phyloP scores from a whole-genome alignment of 2,797 vertebrate genomes.

The Clarias fuscus region DNA sequence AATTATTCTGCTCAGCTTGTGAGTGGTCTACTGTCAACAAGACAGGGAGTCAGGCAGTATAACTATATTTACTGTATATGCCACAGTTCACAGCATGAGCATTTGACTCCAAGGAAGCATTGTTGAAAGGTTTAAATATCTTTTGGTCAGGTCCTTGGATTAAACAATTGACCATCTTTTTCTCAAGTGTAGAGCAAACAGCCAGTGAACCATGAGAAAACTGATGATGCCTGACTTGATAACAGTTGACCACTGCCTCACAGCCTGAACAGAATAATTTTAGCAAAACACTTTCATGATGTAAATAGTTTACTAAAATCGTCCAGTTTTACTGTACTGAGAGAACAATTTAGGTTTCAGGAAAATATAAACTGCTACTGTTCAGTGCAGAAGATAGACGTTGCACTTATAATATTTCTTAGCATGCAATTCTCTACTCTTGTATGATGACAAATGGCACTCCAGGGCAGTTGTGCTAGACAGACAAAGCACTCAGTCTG shows the following conservation, averaged over 20 bases:
- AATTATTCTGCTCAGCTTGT: not conserved
- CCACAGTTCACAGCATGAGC: too few species aligned
- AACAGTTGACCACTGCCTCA: not conserved
- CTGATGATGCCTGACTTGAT: conserved; percentile 15
- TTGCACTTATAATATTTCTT: conserved; percentile 14
- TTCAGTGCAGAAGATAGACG: not conserved
- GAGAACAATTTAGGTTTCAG: conserved; percentile 8
- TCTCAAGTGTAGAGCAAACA: not conserved
- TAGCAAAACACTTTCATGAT: not conserved
- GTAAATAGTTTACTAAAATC: not conserved
- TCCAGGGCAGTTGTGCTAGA: conserved; percentile 27
- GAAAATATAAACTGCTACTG: not conserved
- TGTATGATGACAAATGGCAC: conserved; percentile 50
- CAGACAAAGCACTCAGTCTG: conserved; percentile 34
- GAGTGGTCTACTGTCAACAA: not conserved
- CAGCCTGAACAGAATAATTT: not conserved
- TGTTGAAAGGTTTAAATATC: not conserved
- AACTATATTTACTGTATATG: too few species aligned
- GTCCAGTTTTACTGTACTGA: too few species aligned
- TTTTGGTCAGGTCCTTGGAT: not conserved
- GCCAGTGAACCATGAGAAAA: conserved; percentile 12
- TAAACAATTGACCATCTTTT: conserved; percentile 16
- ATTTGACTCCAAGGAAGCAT: not conserved
- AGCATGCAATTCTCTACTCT: conserved; percentile 9
- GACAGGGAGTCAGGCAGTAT: not conserved